Evolutionary conservation across 2,888 invertebrate species (phyloP).

Genomic region (Apamea crenata): DNA sequence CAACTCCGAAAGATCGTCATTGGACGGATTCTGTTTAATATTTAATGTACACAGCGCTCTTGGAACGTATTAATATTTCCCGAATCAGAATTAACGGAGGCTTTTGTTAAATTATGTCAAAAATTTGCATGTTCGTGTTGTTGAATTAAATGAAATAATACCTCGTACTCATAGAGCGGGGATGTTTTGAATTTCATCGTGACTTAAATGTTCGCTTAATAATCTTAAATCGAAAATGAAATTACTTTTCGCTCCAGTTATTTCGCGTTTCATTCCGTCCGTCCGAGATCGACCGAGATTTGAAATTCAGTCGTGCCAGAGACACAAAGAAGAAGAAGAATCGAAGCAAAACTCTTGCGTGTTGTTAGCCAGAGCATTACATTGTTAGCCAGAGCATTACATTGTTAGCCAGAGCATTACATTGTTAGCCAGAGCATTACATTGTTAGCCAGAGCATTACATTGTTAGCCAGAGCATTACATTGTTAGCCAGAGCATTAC

Average conservation of each 20-base stretch:
- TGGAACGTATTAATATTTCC: slow-evolving; percentile 48
- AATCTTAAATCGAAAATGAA: slow-evolving; percentile 21
- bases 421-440: slow-evolving; percentile 26
- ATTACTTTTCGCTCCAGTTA: slow-evolving; percentile 32
- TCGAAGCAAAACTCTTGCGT: slow-evolving; percentile 26
- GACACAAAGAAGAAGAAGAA: no score
- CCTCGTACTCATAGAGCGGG: not conserved
- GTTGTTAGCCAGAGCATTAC: slow-evolving; percentile 25
- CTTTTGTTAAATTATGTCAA: slow-evolving; percentile 37
- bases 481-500: slow-evolving; percentile 26
- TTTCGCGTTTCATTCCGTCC: slow-evolving; percentile 8
- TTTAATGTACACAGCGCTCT: slow-evolving; percentile 41
- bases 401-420: slow-evolving; percentile 26
- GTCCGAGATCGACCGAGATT: slow-evolving; percentile 5
- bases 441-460: slow-evolving; percentile 26
- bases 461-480: slow-evolving; percentile 26
- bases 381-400: slow-evolving; percentile 25
- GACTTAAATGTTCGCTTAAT: not conserved
- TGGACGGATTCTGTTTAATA: slow-evolving; percentile 28
- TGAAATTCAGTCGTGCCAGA: no score
- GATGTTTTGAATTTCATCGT: slow-evolving; percentile 11
- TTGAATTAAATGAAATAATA: slow-evolving; percentile 49
- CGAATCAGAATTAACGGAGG: slow-evolving; percentile 35
- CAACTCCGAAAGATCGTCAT: slow-evolving; percentile 34
- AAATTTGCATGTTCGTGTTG: slow-evolving; percentile 61